phyloP scores from a whole-genome alignment of 2,797 vertebrate species.

The Enteromius unitaeniatus region DNA sequence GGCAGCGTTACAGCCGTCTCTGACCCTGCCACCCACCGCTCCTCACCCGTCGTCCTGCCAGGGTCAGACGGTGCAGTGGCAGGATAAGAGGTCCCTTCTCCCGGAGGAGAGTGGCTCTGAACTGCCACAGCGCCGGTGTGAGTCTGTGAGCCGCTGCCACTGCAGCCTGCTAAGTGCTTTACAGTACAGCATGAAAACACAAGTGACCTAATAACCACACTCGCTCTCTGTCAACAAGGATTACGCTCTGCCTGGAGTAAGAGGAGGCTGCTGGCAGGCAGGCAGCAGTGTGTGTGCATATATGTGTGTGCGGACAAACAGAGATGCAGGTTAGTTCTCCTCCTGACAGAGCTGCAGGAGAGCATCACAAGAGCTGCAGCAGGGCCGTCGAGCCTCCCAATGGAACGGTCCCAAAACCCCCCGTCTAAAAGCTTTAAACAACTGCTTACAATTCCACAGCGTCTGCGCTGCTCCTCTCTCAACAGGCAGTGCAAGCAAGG shows the following conservation, averaged over 20 bases:
- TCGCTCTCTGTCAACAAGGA: slow-evolving; percentile 82
- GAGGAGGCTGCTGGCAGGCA: slow-evolving; percentile 71
- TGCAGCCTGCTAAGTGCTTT: slow-evolving; percentile 56
- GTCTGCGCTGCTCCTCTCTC: slow-evolving; percentile 16
- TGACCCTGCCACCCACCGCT: slow-evolving; percentile 49
- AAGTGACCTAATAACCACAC: slow-evolving; percentile 80
- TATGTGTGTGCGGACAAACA: slow-evolving; percentile 72
- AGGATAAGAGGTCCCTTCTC: slow-evolving; percentile 38
- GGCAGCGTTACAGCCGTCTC: slow-evolving; percentile 39
- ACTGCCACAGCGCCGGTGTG: slow-evolving; percentile 12
- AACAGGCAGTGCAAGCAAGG: slow-evolving; percentile 39
- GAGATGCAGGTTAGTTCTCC: slow-evolving; percentile 74
- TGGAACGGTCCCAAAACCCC: neutral
- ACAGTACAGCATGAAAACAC: slow-evolving; percentile 61
- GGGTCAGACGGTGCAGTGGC: slow-evolving; percentile 39
- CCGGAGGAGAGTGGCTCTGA: slow-evolving; percentile 33
- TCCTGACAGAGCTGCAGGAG: slow-evolving; percentile 70
- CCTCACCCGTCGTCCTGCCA: slow-evolving; percentile 30
- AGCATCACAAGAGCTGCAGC: slow-evolving; percentile 72
- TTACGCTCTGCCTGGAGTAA: slow-evolving; percentile 74
- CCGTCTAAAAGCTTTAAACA: slow-evolving; percentile 40
- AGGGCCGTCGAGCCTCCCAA: slow-evolving; percentile 57
- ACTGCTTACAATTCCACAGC: slow-evolving; percentile 46
- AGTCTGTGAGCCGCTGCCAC: slow-evolving; percentile 24
- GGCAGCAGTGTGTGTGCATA: slow-evolving; percentile 39